Base-by-base conservation (phyloP, 1,140 invertebrate genomes). In the Portunus trituberculatus region DNA sequence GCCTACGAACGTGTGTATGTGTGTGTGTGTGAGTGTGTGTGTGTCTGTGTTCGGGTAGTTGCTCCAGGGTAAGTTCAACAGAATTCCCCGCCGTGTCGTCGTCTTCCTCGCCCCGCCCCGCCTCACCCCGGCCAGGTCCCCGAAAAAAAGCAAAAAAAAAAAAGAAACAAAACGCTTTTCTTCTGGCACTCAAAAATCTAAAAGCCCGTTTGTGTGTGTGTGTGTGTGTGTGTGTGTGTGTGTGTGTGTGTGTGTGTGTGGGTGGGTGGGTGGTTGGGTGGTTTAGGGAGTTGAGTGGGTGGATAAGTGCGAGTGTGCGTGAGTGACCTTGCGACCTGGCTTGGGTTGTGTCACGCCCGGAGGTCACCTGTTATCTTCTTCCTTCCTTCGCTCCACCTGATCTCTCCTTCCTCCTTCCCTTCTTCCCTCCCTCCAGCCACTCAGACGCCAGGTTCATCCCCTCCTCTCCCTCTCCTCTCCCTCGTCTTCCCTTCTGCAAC, bases 11-110 rank as follows among this genome's bases (percentile, higher is more conserved):
- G 88, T 90, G 88, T 90, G 45, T 90, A 45, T 90, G 87, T 89
- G 88, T 90, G 88, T 90, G 88, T 90, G 88, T 90, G 88, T 90
- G 88, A 52, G 88, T 90, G 88, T 46, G 88, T 48, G 88, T 76
- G 67, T 25, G 16, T 76, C 10, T 76, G 67, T 76, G 67, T 76
- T 25, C 6, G 67, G 20, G 67, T 76, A 25, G 67, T 25, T 25
- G 20, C 67, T 76, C n/a, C 12, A 8, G 67, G 67, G 67, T 25
- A 76, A 76, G 67, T 76, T 76, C 67, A 76, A 76, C 20, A 76
- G 67, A 76, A 76, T 76, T 76, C 67, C 20, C 67, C 67, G 67
- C 67, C 67, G n/a, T 20, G n/a, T n/a, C 67, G 67, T 76, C 67
- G 67, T 25, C 67, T 76, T n/a, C 67, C 67, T 76, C 20, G n/a